Base-by-base conservation (phyloP, 2,888 invertebrate genomes). In the Chymomyza amoena region DNA sequence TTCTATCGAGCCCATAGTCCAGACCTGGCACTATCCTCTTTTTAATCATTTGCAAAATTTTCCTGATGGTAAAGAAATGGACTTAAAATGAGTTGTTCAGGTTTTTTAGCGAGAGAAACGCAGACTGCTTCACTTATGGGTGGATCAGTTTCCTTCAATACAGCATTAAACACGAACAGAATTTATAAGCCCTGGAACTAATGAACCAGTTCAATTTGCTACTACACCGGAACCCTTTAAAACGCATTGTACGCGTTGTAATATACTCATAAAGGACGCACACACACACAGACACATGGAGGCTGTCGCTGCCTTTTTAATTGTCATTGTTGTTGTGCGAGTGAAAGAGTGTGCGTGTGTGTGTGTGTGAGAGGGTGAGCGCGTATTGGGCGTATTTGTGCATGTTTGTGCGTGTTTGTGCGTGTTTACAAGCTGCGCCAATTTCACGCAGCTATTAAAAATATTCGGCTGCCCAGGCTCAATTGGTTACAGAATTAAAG, bases 401-500 rank as follows among this genome's bases (percentile, higher is more conserved):
- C 57, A 28, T 56, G 75, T 68, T 28, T 68, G 32, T 4, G 10
- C 57, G 39, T 18, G 45, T 64, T 66, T 20, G 28, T 18, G 7
- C 61, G 61, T 82, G 88, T 82, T 82, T 82, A 87, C 86, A 82
- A 80, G 72, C 78, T 77, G 75, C 84, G 79, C 86, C 88, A 76
- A 88, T 85, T 80, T 83, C 79, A 68, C 84, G 70, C 78, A 64
- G 62, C 77, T 75, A 54, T 18, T 57, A 57, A 57, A 57, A 57
- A 57, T 57, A 57, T 57, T 25, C 25, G 18, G 57, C 57, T 57
- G 25, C 20, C 25, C 20, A 25, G 57, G 57, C 57, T 54, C 54
- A 87, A 84, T 84, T 85, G 77, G 70, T 66, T 75, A 86, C 88
- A 82, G 84, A 85, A 85, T 82, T 82, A 85, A 78, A 85, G 72